These are phyloP conservation scores for Epinephelus moara DNA, from an alignment of 2,113 vertebrate genomes.

Conservation along the genomic window DNA sequence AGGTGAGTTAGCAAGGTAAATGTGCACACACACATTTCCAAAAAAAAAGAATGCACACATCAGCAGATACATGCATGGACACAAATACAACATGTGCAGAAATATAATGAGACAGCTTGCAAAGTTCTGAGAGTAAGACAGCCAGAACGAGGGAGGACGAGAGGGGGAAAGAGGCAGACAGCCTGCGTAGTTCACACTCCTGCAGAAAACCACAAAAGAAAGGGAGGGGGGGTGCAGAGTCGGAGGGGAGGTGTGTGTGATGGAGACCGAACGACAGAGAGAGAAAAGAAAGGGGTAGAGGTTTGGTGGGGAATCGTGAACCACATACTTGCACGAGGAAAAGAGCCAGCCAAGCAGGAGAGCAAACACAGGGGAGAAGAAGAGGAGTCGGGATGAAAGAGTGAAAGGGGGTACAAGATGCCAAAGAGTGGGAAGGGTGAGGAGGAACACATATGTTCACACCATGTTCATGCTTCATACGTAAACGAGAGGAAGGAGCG, in stretches of 20 bases:
- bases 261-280: constrained; percentile 4
- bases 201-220: constrained; percentile 35
- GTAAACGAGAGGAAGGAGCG: constrained; percentile 4
- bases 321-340: constrained; percentile 31
- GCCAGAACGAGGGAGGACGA: constrained; percentile 1
- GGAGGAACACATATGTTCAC: constrained; percentile 47
- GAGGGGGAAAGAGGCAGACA: constrained; percentile 8
- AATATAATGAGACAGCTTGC: constrained; percentile 60
- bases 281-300: constrained; percentile 8
- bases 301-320: constrained; percentile 29
- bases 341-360: constrained; percentile 27
- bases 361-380: constrained; percentile 16
- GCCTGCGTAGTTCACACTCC: constrained; percentile 34
- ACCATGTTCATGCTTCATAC: constrained; percentile 10
- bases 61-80: constrained; percentile 52
- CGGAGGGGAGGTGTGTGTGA: neutral
- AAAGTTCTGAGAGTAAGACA: constrained; percentile 27
- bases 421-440: constrained; percentile 43
- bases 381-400: constrained; percentile 12
- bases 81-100: constrained; percentile 37
- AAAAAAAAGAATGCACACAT: constrained; percentile 33
- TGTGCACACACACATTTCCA: neutral
- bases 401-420: neutral
- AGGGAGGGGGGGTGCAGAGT: neutral
- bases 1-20: constrained; percentile 13